Base-by-base conservation (phyloP, 2,797 vertebrate genomes). In the Furcifer pardalis region DNA sequence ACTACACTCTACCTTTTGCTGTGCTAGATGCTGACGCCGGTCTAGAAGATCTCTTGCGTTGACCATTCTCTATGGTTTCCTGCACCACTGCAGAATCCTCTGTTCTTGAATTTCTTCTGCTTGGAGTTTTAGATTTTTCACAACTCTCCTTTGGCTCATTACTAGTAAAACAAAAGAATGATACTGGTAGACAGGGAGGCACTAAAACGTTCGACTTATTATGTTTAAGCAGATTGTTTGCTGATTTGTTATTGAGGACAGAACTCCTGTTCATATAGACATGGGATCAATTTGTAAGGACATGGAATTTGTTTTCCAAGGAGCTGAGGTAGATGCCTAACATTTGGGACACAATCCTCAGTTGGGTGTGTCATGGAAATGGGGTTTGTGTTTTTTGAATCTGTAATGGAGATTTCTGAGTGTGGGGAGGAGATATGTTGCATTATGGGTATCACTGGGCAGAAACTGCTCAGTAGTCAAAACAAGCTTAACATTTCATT, bases 81-180 rank as follows among this genome's bases (percentile, higher is more conserved):
- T 98, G 98, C 75, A 95, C 87, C 69, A 92, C 93, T 49, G 96
- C 94, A 93, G 97, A 97, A 91, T 98, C 99, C 93, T 99, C 98
- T 78, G 98, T 96, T 89, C 98, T 97, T 81, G 98, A 98, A 95
- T 98, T 99, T 94, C 98, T 97, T 92, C 98, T 96, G 91, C 96
- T 99, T 46, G 97, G 97, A 86, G 97, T 98, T 95, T 99, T 99
- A 86, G 97, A 97, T 91, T 98, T 99, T 96, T 99, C 99, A 91
- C 96, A 94, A 85, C 95, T 95, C 90, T 96, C 96, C 95, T 98
- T 98, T 95, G 95, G 95, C 95, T 97, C 95, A 95, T 93, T 95
- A 93, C 95, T 97, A 93, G 90, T 89, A 94, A 73, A 86, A 46
- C 37, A 37, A 15, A 56, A 81, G 56, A 37, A 42, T 32, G 49